Evolutionary conservation across 1,140 invertebrate species (phyloP).

Genomic region (Tetramorium parvispinum): DNA sequence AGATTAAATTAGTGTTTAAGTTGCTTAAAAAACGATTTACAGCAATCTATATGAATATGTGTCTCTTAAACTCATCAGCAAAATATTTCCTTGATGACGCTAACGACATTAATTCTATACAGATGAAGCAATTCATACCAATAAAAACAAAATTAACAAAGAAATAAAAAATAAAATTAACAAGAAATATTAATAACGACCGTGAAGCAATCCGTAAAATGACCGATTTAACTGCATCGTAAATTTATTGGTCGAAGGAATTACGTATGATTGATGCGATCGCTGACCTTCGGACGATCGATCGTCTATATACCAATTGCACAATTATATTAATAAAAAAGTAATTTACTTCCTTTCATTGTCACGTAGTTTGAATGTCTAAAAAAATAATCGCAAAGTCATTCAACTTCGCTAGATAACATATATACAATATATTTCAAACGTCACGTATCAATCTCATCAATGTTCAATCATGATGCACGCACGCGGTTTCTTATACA

Average conservation of each 20-base stretch:
- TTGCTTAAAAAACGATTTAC: constrained; percentile 24
- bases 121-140: neutral
- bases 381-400: constrained; percentile 10
- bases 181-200: neutral
- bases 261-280: constrained; percentile 17
- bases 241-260: neutral
- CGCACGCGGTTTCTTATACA: too few species aligned
- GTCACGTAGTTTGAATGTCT: neutral
- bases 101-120: neutral
- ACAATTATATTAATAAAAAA: neutral
- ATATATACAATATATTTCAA: constrained; percentile 3
- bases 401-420: constrained; percentile 7
- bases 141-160: constrained; percentile 22
- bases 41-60: neutral
- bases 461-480: neutral
- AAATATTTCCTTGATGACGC: neutral
- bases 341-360: neutral
- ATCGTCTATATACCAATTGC: neutral
- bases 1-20: constrained; percentile 1
- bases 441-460: neutral
- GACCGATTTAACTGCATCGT: constrained; percentile 16
- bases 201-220: neutral
- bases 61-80: neutral
- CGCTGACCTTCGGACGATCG: neutral
- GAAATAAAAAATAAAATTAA: constrained; percentile 11